Percentiles rank a stretch among this genome's conserved stretches.
phyloP scores from a whole-genome alignment of 2,888 invertebrate species.

The Willowsia nigromaculata region DNA sequence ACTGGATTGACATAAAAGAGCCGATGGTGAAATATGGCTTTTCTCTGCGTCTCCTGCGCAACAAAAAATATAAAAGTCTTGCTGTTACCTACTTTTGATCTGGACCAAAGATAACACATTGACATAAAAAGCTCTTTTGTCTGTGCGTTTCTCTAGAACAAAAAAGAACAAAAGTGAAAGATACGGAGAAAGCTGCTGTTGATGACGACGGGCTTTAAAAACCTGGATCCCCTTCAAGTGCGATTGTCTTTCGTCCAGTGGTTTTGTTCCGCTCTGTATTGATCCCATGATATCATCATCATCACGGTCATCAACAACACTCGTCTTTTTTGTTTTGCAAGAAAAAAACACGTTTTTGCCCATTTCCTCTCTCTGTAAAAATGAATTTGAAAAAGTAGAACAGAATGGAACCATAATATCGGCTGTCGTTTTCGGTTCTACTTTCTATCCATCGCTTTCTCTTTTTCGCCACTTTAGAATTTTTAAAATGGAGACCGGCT shows the following conservation, averaged over 20 bases:
- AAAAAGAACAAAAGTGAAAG: not conserved
- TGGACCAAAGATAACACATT: not conserved
- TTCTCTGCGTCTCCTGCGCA: too few relatives aligned
- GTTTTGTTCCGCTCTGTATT: not conserved
- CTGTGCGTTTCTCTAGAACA: not conserved
- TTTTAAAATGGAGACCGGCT: slow-evolving; percentile 16
- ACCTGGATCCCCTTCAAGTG: not conserved
- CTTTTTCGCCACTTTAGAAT: not conserved
- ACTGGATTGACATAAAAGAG: not conserved
- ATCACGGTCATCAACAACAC: too few relatives aligned
- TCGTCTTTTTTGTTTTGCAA: too few relatives aligned
- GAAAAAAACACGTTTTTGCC: too few relatives aligned
- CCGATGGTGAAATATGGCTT: not conserved
- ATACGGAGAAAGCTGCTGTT: not conserved
- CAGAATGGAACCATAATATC: not conserved
- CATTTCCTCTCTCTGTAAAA: not conserved
- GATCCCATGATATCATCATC: not conserved
- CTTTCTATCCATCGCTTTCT: not conserved
- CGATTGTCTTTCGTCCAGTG: not conserved
- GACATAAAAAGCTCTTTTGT: not conserved
- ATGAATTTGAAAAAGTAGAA: not conserved
- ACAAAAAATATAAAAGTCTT: too few relatives aligned
- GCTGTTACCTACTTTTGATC: not conserved
- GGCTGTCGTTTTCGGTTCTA: not conserved
- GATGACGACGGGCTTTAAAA: not conserved